Evolutionary conservation across 2,797 vertebrate genomes (phyloP).

Genomic region (Acanthis flammea): DNA sequence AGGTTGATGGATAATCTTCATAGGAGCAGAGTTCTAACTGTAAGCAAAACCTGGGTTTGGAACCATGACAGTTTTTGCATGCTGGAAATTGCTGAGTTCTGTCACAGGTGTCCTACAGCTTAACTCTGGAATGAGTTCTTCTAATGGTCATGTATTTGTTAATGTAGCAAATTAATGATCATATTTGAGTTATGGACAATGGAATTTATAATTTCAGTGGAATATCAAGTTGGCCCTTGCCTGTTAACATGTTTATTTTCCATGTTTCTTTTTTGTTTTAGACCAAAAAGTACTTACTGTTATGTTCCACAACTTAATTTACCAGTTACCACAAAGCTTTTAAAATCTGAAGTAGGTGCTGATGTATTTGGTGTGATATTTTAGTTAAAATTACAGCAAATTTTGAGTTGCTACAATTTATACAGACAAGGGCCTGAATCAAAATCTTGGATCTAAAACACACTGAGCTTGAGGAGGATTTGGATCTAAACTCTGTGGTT

Average conservation of each 20-base stretch:
- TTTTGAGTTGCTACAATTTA: neutral
- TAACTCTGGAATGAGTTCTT: neutral
- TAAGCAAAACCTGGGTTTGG: neutral
- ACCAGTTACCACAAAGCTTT: neutral
- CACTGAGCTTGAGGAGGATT: neutral
- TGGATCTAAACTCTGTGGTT: conserved; percentile 38
- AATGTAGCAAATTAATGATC: neutral
- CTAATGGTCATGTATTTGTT: neutral
- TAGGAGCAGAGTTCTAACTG: neutral
- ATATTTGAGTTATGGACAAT: neutral
- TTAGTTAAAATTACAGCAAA: conserved; percentile 17
- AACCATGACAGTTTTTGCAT: neutral
- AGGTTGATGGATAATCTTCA: neutral
- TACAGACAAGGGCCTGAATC: neutral
- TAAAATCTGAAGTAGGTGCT: neutral
- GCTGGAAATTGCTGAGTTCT: neutral
- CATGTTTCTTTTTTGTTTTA: neutral
- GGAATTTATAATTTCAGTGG: neutral
- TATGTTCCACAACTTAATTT: neutral
- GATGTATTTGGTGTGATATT: neutral
- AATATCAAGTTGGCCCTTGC: neutral
- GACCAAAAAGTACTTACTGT: neutral
- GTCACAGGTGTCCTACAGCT: neutral
- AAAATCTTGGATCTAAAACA: conserved; percentile 24
- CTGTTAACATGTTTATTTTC: neutral